These are phyloP conservation scores for Acropora yongei DNA, from an alignment of 64 coral and sea anemone genomes.

Conservation along the genomic window DNA sequence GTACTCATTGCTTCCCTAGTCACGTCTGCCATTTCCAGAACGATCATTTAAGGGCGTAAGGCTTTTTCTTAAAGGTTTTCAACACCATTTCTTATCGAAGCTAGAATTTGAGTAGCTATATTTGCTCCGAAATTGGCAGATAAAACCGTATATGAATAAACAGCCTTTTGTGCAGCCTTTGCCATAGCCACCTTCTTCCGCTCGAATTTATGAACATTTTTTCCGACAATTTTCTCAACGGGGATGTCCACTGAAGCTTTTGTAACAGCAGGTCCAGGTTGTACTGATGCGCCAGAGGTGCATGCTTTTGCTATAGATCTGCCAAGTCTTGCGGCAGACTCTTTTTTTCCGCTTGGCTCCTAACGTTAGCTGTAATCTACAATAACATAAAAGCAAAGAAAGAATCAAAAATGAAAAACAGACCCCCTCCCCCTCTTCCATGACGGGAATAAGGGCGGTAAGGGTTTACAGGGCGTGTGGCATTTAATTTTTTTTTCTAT, in stretches of 20 bases:
- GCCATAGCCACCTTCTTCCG: constrained; percentile 19
- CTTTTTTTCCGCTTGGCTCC: constrained; percentile 14
- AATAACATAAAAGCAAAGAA: no score
- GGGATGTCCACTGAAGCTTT: background rate
- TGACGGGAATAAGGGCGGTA: no score
- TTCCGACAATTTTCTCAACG: constrained; percentile 23
- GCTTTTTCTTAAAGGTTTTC: constrained; percentile 6
- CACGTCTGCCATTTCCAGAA: constrained; percentile 17
- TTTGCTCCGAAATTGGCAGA: background rate
- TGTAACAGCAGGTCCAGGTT: constrained; percentile 20
- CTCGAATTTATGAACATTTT: constrained; percentile 32
- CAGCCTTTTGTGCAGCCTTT: constrained; percentile 16
- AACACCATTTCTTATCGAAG: constrained; percentile 10
- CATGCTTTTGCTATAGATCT: constrained; percentile 31
- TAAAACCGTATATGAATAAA: constrained; percentile 12
- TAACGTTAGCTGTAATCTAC: constrained; percentile 24
- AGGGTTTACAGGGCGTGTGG: no score
- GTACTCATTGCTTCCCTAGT: constrained; percentile 17
- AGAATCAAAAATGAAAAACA: no score
- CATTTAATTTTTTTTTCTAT: no score
- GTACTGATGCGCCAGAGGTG: constrained; percentile 1
- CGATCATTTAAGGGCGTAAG: constrained; percentile 7
- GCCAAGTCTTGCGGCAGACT: constrained; percentile 31
- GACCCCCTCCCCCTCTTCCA: no score
- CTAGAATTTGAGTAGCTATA: constrained; percentile 23